A percentile compares a stretch with the other conserved stretches of the same genome.
Evolutionary conservation across 2,113 vertebrate genomes (phyloP).

Genomic region (Eretmochelys imbricata): DNA sequence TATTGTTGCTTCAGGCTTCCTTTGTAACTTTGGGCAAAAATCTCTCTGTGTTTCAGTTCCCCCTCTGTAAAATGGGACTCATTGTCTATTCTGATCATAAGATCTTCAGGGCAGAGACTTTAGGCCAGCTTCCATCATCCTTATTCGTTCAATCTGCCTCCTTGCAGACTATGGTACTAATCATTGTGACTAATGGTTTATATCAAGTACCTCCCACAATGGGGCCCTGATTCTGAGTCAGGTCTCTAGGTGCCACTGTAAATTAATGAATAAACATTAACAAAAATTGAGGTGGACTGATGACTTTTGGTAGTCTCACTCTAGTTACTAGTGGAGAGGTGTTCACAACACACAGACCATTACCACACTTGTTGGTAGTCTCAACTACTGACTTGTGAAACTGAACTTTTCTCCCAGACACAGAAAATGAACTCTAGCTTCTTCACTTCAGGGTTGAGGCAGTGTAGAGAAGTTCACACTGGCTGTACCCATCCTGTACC

Average conservation of each 20-base stretch:
- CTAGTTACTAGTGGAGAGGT: not conserved
- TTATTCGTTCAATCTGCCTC: not conserved
- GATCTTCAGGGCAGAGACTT: not conserved
- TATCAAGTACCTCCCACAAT: not conserved
- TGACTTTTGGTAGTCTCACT: not conserved
- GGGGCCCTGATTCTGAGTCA: not conserved
- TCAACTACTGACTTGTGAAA: fast-evolving
- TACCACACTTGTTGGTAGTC: not conserved
- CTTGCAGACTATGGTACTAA: not conserved
- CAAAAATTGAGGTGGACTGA: not conserved
- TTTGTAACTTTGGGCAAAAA: not conserved
- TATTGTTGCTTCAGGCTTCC: not conserved
- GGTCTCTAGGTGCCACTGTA: not conserved
- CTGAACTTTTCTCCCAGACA: not conserved
- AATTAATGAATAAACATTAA: not conserved
- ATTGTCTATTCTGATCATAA: not conserved
- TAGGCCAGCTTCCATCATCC: not conserved
- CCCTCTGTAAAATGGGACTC: not conserved
- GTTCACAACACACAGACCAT: not conserved
- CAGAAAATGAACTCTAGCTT: not conserved
- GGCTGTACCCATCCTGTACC: not conserved
- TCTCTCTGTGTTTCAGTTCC: not conserved
- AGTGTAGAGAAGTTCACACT: not conserved
- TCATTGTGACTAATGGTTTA: not conserved
- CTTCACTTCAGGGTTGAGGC: not conserved